Base-by-base conservation (phyloP, 2,797 vertebrate genomes). In the Channallabes apus region DNA sequence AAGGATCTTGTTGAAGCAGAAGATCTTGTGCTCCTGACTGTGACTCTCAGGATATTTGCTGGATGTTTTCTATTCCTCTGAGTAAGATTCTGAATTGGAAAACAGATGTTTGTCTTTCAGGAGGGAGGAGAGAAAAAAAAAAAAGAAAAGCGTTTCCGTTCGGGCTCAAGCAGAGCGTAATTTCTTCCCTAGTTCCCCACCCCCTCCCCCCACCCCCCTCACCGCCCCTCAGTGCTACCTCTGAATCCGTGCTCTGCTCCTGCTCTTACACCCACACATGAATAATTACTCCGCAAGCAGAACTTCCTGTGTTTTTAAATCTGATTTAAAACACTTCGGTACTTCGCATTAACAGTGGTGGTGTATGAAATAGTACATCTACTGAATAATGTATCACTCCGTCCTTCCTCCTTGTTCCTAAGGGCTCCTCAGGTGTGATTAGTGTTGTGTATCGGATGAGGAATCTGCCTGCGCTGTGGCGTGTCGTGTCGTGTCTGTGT, bases 81-180 rank as follows among this genome's bases (percentile, higher is more conserved):
- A 85, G 84, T 85, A 20, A 65, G 59, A 76, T 46, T 51, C 79
- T 67, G 46, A 82, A 82, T 54, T 41, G 46, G 69, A 75, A 80
- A 82, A 82, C 69, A 85, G 84, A 85, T 85, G 84, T 76, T 85
- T 85, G 84, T 85, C 84, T 85, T 81, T 64, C 41, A 58, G 79
- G 58, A 54, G 71, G 54, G 54, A 9, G n/a, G 35, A 18, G 18
- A 27, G n/a, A 67, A 17, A 29, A 29, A 67, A 29, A 29, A 17
- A 7, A 32, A 59, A 71, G 58, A 58, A 62, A 32, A 22, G 18
- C 12, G 15, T 51, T 81, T 85, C 78, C 61, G 41, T 81, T 85
- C 67, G 61, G 69, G 65, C 46, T 75, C 58, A 54, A 56, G 84
- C 41, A 17, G 41, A 85, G 58, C 68, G 59, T 65, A 61, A 68